These are phyloP conservation scores for Macroglossus sobrinus DNA, from an alignment of 2,113 vertebrate species.

Conservation along the genomic window DNA sequence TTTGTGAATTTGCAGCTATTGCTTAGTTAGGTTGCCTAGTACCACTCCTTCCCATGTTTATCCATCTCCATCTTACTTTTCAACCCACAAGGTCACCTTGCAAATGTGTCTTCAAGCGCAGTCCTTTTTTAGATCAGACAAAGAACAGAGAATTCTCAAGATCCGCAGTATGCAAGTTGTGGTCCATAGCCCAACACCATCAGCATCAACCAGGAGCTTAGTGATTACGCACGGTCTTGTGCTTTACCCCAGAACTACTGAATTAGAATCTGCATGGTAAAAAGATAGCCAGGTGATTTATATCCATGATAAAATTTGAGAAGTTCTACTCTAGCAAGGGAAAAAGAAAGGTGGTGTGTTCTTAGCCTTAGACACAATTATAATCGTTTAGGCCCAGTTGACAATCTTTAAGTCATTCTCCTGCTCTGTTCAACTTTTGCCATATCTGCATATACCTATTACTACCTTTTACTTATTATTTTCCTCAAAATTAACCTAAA, in stretches of 20 bases:
- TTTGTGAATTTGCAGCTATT: neutral
- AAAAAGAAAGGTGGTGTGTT: neutral
- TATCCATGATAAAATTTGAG: neutral
- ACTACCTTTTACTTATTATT: neutral
- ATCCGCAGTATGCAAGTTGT: neutral
- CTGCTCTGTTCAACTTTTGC: neutral
- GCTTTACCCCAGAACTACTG: neutral
- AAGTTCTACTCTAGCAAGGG: neutral
- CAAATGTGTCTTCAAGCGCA: neutral
- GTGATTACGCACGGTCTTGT: fast-evolving
- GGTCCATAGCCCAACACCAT: neutral
- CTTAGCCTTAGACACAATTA: too few relatives aligned
- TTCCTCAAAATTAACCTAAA: neutral
- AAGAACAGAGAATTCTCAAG: neutral
- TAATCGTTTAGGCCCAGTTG: neutral
- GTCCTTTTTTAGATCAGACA: neutral
- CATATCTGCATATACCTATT: neutral
- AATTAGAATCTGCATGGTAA: neutral
- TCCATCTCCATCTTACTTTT: neutral
- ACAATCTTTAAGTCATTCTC: neutral
- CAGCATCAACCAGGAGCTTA: neutral
- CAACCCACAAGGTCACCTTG: neutral
- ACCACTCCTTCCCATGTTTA: neutral
- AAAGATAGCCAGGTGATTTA: neutral
- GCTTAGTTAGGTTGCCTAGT: neutral